Evolutionary conservation across 1,140 invertebrate genomes (phyloP).

Genomic region (Aplysia californica): DNA sequence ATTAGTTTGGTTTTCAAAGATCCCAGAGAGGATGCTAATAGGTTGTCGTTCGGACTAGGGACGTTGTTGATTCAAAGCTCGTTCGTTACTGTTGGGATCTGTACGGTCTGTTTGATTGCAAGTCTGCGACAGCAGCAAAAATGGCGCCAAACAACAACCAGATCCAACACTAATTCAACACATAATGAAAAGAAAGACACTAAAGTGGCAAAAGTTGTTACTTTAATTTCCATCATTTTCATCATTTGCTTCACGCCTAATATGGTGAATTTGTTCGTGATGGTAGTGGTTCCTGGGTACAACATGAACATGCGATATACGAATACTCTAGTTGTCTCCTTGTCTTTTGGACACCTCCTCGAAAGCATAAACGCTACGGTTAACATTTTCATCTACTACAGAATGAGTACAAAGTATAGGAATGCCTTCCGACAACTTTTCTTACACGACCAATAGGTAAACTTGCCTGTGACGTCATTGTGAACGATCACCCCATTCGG

Average conservation of each 20-base stretch:
- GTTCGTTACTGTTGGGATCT: constrained; percentile 8
- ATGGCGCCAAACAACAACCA: neutral
- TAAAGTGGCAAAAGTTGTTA: neutral
- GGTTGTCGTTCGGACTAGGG: neutral
- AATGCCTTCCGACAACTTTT: no score
- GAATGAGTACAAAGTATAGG: no score
- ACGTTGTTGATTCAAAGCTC: neutral
- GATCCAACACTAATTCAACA: no score
- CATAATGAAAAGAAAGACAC: neutral
- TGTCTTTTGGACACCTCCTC: constrained; percentile 2
- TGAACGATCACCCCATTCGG: no score
- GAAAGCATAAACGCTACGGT: constrained; percentile 12
- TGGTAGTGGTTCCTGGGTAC: constrained; percentile 2
- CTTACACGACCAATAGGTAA: no score
- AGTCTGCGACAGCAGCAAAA: neutral
- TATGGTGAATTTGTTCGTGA: constrained; percentile 11
- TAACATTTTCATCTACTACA: constrained; percentile 13
- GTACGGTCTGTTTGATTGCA: neutral
- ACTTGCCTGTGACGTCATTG: no score
- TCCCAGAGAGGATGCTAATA: neutral
- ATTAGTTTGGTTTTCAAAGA: neutral
- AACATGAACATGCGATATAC: neutral
- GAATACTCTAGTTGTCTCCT: constrained; percentile 10
- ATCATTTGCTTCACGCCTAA: constrained; percentile 8
- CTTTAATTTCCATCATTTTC: constrained; percentile 9